A percentile compares a stretch with the other conserved stretches of the same genome.
Evolutionary conservation across 53 echinoderm and acorn worm genomes (phyloP).

Genomic region (Mesocentrotus franciscanus): DNA sequence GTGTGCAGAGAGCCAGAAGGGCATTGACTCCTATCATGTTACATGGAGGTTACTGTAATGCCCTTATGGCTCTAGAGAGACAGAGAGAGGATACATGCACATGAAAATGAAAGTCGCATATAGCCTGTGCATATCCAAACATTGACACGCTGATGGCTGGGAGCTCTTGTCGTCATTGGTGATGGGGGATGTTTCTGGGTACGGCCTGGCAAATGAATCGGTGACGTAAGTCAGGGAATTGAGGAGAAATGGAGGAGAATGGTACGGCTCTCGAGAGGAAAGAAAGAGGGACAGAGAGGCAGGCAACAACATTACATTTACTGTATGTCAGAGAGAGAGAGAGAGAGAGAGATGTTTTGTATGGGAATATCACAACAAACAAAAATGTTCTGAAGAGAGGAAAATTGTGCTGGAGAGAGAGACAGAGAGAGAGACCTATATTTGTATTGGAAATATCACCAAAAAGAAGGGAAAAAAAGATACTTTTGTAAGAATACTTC

Average conservation of each 20-base stretch:
- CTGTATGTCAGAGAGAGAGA: too few relatives aligned
- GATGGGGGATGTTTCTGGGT: background rate
- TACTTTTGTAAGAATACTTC: too few relatives aligned
- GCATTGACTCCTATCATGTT: too few relatives aligned
- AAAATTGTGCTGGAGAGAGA: background rate
- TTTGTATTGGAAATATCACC: background rate
- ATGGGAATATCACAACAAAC: too few relatives aligned
- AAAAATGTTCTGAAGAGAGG: too few relatives aligned
- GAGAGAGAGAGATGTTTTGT: too few relatives aligned
- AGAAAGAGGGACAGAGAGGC: slow-evolving; percentile 11
- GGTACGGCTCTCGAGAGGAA: background rate
- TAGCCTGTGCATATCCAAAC: background rate
- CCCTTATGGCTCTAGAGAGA: background rate
- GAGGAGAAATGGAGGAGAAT: background rate
- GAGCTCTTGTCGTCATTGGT: background rate
- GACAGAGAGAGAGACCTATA: background rate
- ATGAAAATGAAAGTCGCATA: background rate
- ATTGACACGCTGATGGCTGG: background rate
- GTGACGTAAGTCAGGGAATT: slow-evolving; percentile 52
- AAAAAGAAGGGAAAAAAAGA: too few relatives aligned
- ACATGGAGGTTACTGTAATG: background rate
- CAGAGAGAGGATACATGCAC: background rate
- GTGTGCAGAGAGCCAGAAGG: too few relatives aligned
- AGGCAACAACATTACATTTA: background rate
- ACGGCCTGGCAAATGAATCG: background rate